phyloP scores from a whole-genome alignment of 53 echinoderm and acorn worm species.

The Echinometra lucunter region DNA sequence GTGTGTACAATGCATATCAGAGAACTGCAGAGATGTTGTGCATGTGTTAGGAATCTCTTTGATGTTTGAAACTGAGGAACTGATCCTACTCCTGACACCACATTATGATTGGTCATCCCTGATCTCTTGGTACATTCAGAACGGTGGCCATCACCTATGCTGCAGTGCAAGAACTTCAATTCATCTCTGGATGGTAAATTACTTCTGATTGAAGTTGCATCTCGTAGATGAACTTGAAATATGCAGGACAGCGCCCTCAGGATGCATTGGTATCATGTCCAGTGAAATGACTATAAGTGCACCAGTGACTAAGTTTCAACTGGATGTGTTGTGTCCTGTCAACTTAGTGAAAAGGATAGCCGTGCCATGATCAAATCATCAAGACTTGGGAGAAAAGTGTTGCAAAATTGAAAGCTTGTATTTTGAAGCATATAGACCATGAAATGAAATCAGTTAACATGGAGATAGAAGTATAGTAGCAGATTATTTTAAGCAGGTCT shows the following conservation, averaged over 20 bases:
- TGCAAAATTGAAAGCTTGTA: background rate
- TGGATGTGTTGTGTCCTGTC: background rate
- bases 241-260: background rate
- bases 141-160: background rate
- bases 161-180: background rate
- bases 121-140: background rate
- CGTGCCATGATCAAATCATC: background rate
- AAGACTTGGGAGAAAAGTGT: background rate
- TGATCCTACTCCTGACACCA: constrained; percentile 13
- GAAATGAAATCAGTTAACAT: background rate
- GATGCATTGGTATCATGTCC: background rate
- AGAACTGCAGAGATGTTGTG: background rate
- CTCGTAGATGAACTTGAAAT: background rate
- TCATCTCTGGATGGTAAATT: background rate
- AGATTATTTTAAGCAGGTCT: background rate
- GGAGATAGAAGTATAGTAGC: background rate
- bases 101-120: background rate
- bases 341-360: background rate
- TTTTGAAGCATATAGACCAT: background rate
- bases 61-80: background rate
- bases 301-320: background rate
- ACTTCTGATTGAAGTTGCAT: background rate
- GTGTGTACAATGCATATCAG: background rate
- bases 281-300: background rate
- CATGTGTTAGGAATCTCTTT: background rate